Base-by-base conservation (phyloP, 2,797 vertebrate species). In the Peromyscus nudipes region DNA sequence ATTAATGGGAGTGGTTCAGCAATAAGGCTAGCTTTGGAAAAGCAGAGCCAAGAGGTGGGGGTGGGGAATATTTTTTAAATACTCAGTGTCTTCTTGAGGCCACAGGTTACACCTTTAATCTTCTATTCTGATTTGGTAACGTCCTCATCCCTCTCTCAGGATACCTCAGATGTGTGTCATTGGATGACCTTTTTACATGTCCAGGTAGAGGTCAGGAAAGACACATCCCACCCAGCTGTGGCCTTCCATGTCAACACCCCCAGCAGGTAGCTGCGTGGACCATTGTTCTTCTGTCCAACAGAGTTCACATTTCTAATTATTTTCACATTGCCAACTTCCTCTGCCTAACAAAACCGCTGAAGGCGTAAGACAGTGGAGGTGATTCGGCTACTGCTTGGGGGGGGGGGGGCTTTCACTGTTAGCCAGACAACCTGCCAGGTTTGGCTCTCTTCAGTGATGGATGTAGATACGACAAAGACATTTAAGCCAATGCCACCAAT, bases 21-120 rank as follows among this genome's bases (percentile, higher is more conserved):
- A 60, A 46, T 91, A 91, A 91, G 85, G 43, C 43, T 81, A 31
- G 79, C 79, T 91, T 96, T 94, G 55, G 62, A 52, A 85, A 92
- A 77, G n/a, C 43, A 84, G 95, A 94, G 34, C 40, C 16, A 69
- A 81, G 7, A 19, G 7, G 29, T 40, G 40, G 40, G 23, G 37
- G 14, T 89, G 57, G 71, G 60, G 88, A 91, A 76, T 80, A 52
- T 23, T 90, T 85, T 37, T 25, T 9, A 9, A 86, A 73, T 57
- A 89, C 13, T 94, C 57, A 46, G 16, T 83, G 57, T 31, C 43
- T 92, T 92, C 46, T 69, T 76, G 84, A 79, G 49, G 90, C 17
- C 40, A 77, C 87, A 64, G 43, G 52, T 52, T n/a, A 80, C 55
- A 89, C 52, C 69, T 93, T 95, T 67, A 37, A 37, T 76, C 43